These are phyloP conservation scores for Bradypus variegatus DNA, from an alignment of 2,797 vertebrate genomes.

Conservation along the genomic window DNA sequence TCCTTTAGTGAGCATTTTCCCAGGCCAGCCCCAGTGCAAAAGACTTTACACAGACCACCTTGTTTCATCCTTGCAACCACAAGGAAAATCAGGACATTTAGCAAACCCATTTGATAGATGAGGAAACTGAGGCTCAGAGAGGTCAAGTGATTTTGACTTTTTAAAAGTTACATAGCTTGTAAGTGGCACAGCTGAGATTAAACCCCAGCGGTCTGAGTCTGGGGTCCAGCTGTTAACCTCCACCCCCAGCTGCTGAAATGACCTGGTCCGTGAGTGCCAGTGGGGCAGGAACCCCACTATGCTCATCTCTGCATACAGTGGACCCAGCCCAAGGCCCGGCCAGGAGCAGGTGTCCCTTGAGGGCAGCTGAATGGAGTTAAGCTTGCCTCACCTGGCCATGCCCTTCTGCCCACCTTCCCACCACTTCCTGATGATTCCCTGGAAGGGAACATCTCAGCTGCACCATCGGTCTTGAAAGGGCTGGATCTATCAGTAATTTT, in stretches of 20 bases:
- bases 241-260: neutral
- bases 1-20: accelerated
- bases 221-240: neutral
- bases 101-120: neutral
- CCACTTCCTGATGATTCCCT: neutral
- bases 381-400: neutral
- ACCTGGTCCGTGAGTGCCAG: neutral
- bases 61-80: neutral
- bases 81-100: neutral
- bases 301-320: accelerated
- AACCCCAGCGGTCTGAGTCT: neutral
- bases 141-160: neutral
- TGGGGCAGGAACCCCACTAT: accelerated
- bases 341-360: neutral
- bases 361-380: neutral
- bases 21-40: neutral
- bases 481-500: neutral
- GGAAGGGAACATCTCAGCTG: neutral
- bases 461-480: neutral
- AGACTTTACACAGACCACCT: neutral
- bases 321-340: neutral
- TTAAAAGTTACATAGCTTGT: neutral
- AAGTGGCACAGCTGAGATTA: neutral
- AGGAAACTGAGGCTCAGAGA: neutral
- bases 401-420: neutral